Conservation (phyloP, 2,797 vertebrate species). For the Notolabrus celidotus region DNA sequence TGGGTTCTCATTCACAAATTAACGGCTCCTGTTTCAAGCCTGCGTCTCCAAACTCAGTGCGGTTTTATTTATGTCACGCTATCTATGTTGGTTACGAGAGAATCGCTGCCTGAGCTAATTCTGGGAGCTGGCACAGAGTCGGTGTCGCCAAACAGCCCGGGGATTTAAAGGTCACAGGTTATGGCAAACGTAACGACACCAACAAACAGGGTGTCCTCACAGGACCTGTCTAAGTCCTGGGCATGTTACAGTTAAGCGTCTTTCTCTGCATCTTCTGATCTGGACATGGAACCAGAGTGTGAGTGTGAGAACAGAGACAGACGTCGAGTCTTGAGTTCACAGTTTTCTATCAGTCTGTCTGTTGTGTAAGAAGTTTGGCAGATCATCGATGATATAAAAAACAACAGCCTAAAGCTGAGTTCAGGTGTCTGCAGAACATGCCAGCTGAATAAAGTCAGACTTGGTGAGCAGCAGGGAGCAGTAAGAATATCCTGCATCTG, state of each 20-base stretch:
- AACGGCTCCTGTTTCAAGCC: slow-evolving; percentile 1
- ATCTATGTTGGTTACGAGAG: slow-evolving; percentile 26
- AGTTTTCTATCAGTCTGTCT: no score
- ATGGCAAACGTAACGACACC: slow-evolving; percentile 21
- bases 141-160: slow-evolving; percentile 14
- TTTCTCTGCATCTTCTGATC: no score
- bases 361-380: no score
- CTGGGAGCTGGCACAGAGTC: slow-evolving; percentile 30
- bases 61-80: slow-evolving; percentile 31
- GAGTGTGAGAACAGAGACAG: no score
- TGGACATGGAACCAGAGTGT: no score
- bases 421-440: no score
- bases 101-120: slow-evolving; percentile 38
- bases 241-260: slow-evolving; percentile 6
- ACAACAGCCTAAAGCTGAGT: no score
- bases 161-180: slow-evolving; percentile 54
- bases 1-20: slow-evolving; percentile 2
- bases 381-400: no score
- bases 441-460: no score
- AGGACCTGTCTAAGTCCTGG: slow-evolving; percentile 26
- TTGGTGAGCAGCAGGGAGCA: no score
- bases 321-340: no score
- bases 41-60: slow-evolving; percentile 12
- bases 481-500: slow-evolving; percentile 56
- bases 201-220: slow-evolving; percentile 25